Evolutionary conservation across 2,113 vertebrate genomes (phyloP).

Genomic region (Sturnira hondurensis): DNA sequence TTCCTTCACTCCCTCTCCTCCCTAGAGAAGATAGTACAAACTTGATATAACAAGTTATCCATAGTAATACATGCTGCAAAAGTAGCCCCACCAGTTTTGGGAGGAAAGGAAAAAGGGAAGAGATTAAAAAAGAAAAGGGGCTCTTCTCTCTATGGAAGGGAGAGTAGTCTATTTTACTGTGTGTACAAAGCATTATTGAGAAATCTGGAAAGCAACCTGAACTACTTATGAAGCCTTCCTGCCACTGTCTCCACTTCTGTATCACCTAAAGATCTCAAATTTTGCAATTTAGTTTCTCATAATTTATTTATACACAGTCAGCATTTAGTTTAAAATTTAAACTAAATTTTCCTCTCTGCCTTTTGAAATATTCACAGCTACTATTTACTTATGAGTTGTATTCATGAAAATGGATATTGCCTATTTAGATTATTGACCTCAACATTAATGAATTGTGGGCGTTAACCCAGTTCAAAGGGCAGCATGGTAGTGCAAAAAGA

Average conservation of each 20-base stretch:
- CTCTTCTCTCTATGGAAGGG: background rate
- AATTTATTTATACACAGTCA: background rate
- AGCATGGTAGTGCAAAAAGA: background rate
- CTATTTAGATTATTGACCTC: background rate
- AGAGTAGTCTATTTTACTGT: background rate
- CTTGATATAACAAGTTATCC: background rate
- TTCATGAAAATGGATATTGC: background rate
- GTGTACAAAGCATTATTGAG: background rate
- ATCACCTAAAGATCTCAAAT: background rate
- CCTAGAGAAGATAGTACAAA: background rate
- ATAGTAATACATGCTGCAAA: background rate
- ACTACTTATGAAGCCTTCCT: background rate
- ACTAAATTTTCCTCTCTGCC: background rate
- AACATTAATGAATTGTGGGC: background rate
- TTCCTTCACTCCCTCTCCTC: too few species aligned
- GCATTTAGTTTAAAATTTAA: conserved; percentile 4
- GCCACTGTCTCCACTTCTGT: background rate
- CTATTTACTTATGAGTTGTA: background rate
- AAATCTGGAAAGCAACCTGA: background rate
- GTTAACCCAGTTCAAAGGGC: background rate
- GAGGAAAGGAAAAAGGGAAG: background rate
- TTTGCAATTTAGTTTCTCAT: background rate
- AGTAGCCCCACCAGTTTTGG: background rate
- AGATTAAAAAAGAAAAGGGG: background rate
- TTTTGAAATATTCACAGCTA: background rate